Evolutionary conservation across 2,113 vertebrate genomes (phyloP), one percentile per base, ranked within the genome.

Genomic region (Myodes glareolus): DNA sequence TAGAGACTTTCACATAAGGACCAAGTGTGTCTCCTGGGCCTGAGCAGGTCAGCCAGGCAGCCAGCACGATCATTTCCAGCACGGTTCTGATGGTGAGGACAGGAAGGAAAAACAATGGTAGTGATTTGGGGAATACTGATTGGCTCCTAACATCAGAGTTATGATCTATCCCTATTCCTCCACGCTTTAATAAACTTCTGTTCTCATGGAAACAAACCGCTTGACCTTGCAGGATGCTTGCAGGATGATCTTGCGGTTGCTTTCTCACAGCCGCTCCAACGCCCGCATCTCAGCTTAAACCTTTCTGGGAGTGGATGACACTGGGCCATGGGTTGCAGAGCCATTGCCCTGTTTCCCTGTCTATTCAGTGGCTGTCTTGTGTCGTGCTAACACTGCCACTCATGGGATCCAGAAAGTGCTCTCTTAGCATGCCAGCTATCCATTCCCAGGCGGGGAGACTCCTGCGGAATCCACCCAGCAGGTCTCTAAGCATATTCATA

Each of bases 311-410:
- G 0, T 25, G 36, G 25, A 8, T 65, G 65, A 65, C 65, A 58
- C 31, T 33, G 25, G 52, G 4, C 36, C 4, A 0, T 16, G 19
- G n/a, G 16, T 6, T 3, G 63, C 50, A 73, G 76, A 88, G 9
- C 11, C 17, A 0, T 11, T 65, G 61, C 7, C 16, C 36, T 42
- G 3, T 84, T 2, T 2, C 7, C 7, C 33, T 55, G 47, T 1
- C 33, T n/a, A 23, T 52, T 10, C 7, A 0, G 14, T 7, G 31
- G 31, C n/a, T 67, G 29, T 25, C 2, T 47, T 6, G 3, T 0
- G 0, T 16, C 36, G 9, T 29, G 36, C n/a, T 11, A 9, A 27
- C 23, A 0, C 17, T 5, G 3, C 42, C 2, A 2, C 36, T 88
- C 31, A 19, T 0, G 33, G 92, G 39, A 86, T 58, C 50, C 27